Percentiles rank a stretch among this genome's conserved stretches.
Conservation (phyloP, 2,797 vertebrate genomes). For the Oreochromis mossambicus region DNA sequence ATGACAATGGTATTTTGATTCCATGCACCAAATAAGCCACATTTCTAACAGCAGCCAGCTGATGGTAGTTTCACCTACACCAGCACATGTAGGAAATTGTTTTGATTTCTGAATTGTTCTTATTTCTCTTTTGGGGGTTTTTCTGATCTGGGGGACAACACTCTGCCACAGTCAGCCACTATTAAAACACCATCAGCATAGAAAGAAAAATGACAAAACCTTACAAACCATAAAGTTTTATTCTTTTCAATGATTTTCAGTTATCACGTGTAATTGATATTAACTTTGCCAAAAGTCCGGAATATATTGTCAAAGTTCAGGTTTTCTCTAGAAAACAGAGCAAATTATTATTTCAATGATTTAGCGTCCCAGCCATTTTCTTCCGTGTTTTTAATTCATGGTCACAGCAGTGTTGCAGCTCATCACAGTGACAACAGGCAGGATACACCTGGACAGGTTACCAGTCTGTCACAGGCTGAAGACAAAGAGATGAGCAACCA, state of each 20-base stretch:
- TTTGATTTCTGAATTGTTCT: neutral
- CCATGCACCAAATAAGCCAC: neutral
- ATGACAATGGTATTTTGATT: neutral
- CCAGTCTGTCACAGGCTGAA: neutral
- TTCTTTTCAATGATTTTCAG: neutral
- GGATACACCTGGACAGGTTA: neutral
- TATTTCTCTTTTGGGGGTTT: fast-evolving
- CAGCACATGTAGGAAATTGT: fast-evolving
- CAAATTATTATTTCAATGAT: neutral
- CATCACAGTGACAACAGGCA: neutral
- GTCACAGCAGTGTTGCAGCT: neutral
- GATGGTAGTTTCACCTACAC: neutral
- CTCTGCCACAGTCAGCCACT: neutral
- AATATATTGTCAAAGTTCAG: neutral
- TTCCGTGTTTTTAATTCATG: neutral
- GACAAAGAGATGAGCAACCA: fast-evolving
- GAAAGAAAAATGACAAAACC: neutral
- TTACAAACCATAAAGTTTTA: neutral
- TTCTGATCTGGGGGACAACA: neutral
- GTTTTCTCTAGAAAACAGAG: neutral
- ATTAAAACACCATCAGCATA: too few species aligned
- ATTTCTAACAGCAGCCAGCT: neutral
- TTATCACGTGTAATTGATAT: neutral
- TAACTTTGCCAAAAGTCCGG: neutral
- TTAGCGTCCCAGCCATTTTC: fast-evolving